Conservation (phyloP, 2,888 invertebrate genomes). For the Nasonia oneida region DNA sequence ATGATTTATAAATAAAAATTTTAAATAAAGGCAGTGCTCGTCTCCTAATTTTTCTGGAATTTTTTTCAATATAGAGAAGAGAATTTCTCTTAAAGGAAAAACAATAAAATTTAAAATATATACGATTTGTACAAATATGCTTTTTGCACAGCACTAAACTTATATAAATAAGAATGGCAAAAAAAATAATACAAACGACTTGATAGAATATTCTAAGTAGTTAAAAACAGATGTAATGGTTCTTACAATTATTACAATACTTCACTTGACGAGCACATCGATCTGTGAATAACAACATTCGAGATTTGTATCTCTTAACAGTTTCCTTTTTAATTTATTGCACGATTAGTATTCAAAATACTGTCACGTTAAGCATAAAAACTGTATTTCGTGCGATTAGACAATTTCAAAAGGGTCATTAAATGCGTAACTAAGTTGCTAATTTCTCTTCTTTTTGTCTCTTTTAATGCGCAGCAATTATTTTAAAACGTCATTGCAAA, state of each 20-base stretch:
- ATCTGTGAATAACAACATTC: conserved; percentile 53
- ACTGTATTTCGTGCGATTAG: conserved; percentile 49
- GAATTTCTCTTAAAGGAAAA: neutral
- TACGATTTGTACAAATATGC: conserved; percentile 34
- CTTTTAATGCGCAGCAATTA: conserved; percentile 19
- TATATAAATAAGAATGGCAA: conserved; percentile 57
- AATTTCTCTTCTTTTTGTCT: conserved; percentile 20
- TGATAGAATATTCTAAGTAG: conserved; percentile 60
- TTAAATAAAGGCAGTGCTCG: conserved; percentile 50
- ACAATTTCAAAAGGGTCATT: conserved; percentile 48
- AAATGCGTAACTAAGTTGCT: conserved; percentile 50
- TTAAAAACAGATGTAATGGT: conserved; percentile 60
- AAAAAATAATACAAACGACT: conserved; percentile 59
- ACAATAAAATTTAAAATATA: conserved; percentile 51
- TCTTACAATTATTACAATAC: conserved; percentile 61
- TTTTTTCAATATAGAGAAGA: conserved; percentile 33
- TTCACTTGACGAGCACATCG: conserved; percentile 53
- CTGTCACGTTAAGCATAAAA: conserved; percentile 54
- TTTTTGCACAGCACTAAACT: conserved; percentile 50
- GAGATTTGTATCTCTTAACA: conserved; percentile 55
- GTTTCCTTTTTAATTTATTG: conserved; percentile 53
- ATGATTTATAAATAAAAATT: conserved; percentile 40
- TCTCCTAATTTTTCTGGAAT: conserved; percentile 40
- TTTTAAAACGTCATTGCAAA: conserved; percentile 37
- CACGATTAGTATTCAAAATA: conserved; percentile 59